Evolutionary conservation across 2,888 invertebrate genomes (phyloP), one percentile per base, ranked within the genome.

Genomic region (Drosophila maculinotata): DNA sequence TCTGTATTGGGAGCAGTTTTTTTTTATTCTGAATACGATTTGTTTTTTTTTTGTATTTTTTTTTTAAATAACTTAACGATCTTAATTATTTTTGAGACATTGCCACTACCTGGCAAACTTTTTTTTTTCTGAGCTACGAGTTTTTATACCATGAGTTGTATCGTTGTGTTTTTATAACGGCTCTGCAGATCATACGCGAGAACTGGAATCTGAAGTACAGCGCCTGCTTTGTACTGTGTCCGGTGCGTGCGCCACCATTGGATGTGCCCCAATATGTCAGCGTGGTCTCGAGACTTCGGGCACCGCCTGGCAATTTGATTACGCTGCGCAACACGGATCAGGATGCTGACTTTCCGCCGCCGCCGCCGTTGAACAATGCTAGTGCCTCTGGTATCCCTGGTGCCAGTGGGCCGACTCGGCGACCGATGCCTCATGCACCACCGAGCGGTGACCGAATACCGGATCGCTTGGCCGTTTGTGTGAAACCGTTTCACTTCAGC

Each of bases 161-260:
- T n/a, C n/a, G n/a, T n/a, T n/a, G n/a, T n/a, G n/a, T n/a, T n/a
- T n/a, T n/a, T n/a, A n/a, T n/a, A n/a, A n/a, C n/a, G n/a, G n/a
- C n/a, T n/a, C n/a, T 85, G 35, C 3, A 94, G 95, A 94, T 96
- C 2, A 97, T 98, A 60, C 93, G 97, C 17, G 98, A 98, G 90
- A 97, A 98, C 90, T 98, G 98, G 98, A 97, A 97, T 90, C 92
- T 98, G 23, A 96, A 97, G 89, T 98, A 97, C 92, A 97, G 97
- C 89, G 98, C 98, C 7, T 96, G 96, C 83, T 98, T 97, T 90
- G 94, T 98, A 23, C 92, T 97, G 68, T 98, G 97, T 82, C 95
- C 96, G 7, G 92, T 97, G 60, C 93, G 94, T 28, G 92, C 93
- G 42, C 89, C 90, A 0, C 93, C 94, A 53, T 90, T 93, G 53